Evolutionary conservation across 2,888 invertebrate genomes (phyloP).

Genomic region (Polylopha cassiicola): DNA sequence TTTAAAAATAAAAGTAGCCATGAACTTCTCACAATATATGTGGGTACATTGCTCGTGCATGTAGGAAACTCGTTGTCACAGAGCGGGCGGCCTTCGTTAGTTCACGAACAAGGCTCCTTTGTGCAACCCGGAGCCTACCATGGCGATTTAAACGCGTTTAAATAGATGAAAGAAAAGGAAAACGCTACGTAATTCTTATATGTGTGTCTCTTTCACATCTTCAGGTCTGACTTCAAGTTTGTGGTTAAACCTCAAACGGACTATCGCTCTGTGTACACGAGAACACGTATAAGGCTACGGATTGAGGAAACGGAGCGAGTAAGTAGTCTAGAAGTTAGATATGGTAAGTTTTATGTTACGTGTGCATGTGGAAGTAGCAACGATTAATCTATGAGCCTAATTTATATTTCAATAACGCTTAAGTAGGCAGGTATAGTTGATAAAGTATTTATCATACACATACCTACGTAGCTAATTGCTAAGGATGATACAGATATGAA

Average conservation of each 20-base stretch:
- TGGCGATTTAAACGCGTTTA: background rate
- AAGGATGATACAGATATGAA: no score
- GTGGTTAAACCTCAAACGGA: no score
- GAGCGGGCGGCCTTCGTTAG: slow-evolving; percentile 65
- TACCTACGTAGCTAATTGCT: no score
- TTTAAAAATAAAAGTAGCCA: slow-evolving; percentile 69
- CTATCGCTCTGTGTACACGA: slow-evolving; percentile 18
- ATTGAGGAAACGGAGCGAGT: slow-evolving; percentile 33
- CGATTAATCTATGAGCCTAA: no score
- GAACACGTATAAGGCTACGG: slow-evolving; percentile 29
- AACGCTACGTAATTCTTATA: no score
- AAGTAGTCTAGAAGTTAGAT: slow-evolving; percentile 24
- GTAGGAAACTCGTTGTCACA: slow-evolving; percentile 26
- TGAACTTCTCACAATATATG: slow-evolving; percentile 62
- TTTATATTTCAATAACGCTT: no score
- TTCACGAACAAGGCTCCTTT: slow-evolving; percentile 72
- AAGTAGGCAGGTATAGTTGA: no score
- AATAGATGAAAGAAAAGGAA: slow-evolving; percentile 3
- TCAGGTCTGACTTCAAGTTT: no score
- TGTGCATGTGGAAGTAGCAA: slow-evolving; percentile 3
- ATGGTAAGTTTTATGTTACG: slow-evolving; percentile 27
- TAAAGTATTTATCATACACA: no score
- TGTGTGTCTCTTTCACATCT: no score
- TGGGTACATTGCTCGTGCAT: slow-evolving; percentile 47
- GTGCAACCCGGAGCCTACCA: slow-evolving; percentile 31